These are phyloP conservation scores for Hirtodrosophila confusa DNA, from an alignment of 2,888 invertebrate genomes.

Conservation along the genomic window DNA sequence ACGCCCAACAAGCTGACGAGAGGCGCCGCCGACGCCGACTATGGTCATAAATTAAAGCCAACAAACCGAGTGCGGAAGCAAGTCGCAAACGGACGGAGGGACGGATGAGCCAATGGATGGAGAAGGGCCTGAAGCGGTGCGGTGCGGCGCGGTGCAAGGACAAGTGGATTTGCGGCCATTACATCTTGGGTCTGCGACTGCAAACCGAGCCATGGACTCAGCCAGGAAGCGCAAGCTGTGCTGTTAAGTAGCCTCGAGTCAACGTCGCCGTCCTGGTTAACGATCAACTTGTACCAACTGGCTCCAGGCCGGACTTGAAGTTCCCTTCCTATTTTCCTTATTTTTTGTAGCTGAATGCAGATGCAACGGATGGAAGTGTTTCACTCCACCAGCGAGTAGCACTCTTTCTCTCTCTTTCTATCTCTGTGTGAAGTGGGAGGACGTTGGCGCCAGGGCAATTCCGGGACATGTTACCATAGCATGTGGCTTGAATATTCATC, in stretches of 20 bases:
- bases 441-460: constrained; percentile 12
- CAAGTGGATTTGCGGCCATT: constrained; percentile 75
- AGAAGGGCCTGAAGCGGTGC: not conserved
- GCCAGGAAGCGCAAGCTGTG: constrained; percentile 65
- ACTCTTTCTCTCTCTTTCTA: not conserved
- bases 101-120: not conserved
- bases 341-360: constrained; percentile 16
- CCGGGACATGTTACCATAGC: constrained; percentile 18
- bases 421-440: not conserved
- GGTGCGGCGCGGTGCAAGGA: constrained; percentile 6
- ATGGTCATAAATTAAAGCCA: constrained; percentile 75
- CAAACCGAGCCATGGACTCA: constrained; percentile 7
- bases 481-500: constrained; percentile 38
- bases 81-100: constrained; percentile 47
- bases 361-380: constrained; percentile 55
- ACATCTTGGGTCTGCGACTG: constrained; percentile 56
- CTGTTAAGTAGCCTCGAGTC: constrained; percentile 70
- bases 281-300: constrained; percentile 59
- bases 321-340: constrained; percentile 16
- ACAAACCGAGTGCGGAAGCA: constrained; percentile 72
- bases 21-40: constrained; percentile 56
- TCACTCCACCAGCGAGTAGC: constrained; percentile 21
- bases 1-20: constrained; percentile 35
- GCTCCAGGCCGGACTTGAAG: constrained; percentile 53
- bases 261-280: constrained; percentile 48